A percentile compares a stretch with the other conserved stretches of the same genome.
phyloP scores from a whole-genome alignment of 2,797 vertebrate genomes.

The Bradypodion ventrale region DNA sequence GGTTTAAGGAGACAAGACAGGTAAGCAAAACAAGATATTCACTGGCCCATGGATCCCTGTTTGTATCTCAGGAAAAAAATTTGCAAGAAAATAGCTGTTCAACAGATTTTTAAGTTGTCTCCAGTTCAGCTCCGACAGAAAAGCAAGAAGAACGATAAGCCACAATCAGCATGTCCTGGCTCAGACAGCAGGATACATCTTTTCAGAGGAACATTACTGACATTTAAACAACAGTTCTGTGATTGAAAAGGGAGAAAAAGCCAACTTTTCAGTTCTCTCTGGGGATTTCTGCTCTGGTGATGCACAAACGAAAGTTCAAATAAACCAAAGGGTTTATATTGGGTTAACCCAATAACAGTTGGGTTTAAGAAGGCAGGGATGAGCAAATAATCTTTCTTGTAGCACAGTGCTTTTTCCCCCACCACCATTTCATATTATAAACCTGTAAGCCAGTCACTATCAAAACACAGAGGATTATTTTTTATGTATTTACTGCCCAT shows the following conservation, averaged over 20 bases:
- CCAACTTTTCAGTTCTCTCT: conserved; percentile 38
- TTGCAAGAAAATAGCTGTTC: conserved; percentile 10
- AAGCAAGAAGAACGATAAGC: conserved; percentile 40
- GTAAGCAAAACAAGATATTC: not conserved
- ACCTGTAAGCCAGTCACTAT: conserved; percentile 3
- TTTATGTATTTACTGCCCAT: too few relatives aligned
- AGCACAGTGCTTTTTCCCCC: conserved; percentile 23
- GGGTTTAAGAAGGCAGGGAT: not conserved
- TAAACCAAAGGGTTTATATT: conserved; percentile 33
- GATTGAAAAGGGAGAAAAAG: conserved; percentile 32
- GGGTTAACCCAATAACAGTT: conserved; percentile 1
- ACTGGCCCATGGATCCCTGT: not conserved
- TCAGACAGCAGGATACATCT: conserved; percentile 41
- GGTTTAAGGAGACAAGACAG: not conserved
- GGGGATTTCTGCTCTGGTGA: conserved; percentile 27
- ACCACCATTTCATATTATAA: conserved; percentile 56
- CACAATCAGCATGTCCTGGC: conserved; percentile 15
- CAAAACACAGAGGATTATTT: not conserved
- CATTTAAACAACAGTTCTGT: conserved; percentile 46
- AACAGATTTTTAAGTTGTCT: not conserved
- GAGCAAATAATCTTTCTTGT: conserved; percentile 3
- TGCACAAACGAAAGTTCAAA: conserved; percentile 37
- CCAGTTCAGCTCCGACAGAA: conserved; percentile 15
- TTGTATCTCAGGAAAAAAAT: not conserved
- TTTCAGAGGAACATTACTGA: conserved; percentile 25